Percentiles rank a stretch among this genome's conserved stretches.
Evolutionary conservation across 2,888 invertebrate genomes (phyloP).

Genomic region (Altica lythri): DNA sequence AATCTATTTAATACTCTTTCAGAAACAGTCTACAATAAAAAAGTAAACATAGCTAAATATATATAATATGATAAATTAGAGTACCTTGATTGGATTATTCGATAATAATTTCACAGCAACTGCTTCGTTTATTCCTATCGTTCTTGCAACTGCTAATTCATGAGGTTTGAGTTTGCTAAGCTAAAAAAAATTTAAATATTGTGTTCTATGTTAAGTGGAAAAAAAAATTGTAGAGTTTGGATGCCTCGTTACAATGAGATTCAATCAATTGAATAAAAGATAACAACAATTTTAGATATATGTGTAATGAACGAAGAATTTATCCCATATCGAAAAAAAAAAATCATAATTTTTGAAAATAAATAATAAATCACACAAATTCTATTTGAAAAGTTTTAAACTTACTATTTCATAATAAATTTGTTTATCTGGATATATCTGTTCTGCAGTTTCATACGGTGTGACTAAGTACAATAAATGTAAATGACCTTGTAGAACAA

Average conservation of each 20-base stretch:
- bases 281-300: not conserved
- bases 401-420: constrained; percentile 68
- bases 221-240: not conserved
- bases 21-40: constrained; percentile 61
- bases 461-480: constrained; percentile 89
- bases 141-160: constrained; percentile 71
- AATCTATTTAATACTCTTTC: constrained; percentile 73
- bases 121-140: constrained; percentile 79
- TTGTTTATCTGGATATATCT: constrained; percentile 60
- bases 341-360: not conserved
- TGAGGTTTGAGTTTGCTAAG: constrained; percentile 66
- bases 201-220: constrained; percentile 2
- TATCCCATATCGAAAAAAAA: too few relatives aligned
- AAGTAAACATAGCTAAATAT: not conserved
- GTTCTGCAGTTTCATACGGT: constrained; percentile 70
- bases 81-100: constrained; percentile 67
- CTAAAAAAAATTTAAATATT: constrained; percentile 53
- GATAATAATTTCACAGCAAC: constrained; percentile 70
- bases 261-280: not conserved
- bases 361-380: constrained; percentile 11
- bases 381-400: too few relatives aligned
- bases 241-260: too few relatives aligned
- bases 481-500: constrained; percentile 79
- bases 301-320: too few relatives aligned
- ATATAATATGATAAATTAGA: not conserved